These are phyloP conservation scores for Ammospiza nelsoni DNA, from an alignment of 2,113 vertebrate species.

Conservation along the genomic window DNA sequence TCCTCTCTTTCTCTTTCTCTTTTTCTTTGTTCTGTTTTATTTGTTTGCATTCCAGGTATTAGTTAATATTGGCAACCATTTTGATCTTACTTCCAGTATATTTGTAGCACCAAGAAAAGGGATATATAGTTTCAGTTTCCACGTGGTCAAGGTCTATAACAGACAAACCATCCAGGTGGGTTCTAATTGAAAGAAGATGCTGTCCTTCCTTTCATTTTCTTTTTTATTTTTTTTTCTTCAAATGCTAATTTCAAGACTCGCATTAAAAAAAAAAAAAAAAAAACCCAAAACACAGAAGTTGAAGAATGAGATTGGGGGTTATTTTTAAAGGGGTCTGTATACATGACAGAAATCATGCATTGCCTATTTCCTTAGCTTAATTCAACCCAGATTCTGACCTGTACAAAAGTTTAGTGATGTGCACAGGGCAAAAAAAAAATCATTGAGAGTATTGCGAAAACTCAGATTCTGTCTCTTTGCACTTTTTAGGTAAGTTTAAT, in stretches of 20 bases:
- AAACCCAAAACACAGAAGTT: not conserved
- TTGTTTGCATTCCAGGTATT: conserved; percentile 86
- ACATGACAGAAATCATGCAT: not conserved
- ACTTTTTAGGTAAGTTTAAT: conserved; percentile 93
- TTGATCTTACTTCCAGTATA: conserved; percentile 96
- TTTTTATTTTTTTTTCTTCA: not conserved
- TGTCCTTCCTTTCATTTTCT: not conserved
- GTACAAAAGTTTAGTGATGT: not conserved
- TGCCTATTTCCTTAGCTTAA: not conserved
- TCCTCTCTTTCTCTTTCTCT: not conserved
- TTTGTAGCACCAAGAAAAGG: conserved; percentile 97
- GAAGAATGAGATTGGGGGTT: not conserved
- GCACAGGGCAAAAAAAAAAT: not conserved
- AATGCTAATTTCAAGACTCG: not conserved
- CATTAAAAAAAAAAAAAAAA: not conserved
- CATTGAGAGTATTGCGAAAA: not conserved
- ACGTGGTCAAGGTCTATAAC: conserved; percentile 99
- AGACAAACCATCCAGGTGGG: conserved; percentile 99
- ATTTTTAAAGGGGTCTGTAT: not conserved
- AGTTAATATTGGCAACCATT: conserved; percentile 99
- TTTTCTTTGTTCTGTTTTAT: not conserved
- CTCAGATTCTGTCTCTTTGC: conserved; percentile 58
- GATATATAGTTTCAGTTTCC: conserved; percentile 99
- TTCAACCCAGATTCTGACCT: not conserved
- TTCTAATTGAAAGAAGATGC: not conserved